Base-by-base conservation (phyloP, 2,113 vertebrate genomes). In the Rutilus rutilus region DNA sequence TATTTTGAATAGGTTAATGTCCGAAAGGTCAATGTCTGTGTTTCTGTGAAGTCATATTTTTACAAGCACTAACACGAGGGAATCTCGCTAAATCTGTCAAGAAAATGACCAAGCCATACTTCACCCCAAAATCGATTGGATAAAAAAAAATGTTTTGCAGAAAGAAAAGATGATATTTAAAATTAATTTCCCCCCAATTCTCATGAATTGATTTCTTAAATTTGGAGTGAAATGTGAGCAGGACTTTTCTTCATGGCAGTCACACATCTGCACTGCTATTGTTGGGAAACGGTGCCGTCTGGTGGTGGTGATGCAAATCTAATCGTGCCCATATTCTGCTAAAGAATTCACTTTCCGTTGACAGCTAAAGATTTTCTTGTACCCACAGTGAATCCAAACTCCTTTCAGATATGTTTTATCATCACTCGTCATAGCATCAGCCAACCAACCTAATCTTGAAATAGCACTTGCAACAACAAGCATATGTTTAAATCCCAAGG, bases 31-130 rank as follows among this genome's bases (percentile, higher is more conserved):
- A 74, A 30, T 64, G 36, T 69, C n/a, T 69, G 6, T 36, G 65
- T 17, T 69, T 71, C 10, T 80, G 50, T 86, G 50, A 21, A 15
- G 76, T 81, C 42, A 65, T 67, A 30, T 83, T 81, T 79, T 62
- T 54, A 65, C 71, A 50, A 79, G 67, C 77, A 57, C 57, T 17
- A 76, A 85, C 15, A 64, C 39, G 30, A 83, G 50, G 21, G 52
- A 23, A 42, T 60, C 42, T 45, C 6, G 3, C 23, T 15, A 74
- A 74, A 74, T 15, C 23, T 71, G 36, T 74, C 21, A 25, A 45
- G 67, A 23, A 74, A 74, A 10, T 74, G 39, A 7, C 11, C 9
- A 4, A 42, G 23, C 39, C 71, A 45, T 74, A 15, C 23, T 45
- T 47, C 11, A 74, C 39, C 69, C 39, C 36, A 73, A 73, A 73